Evolutionary conservation across 2,888 invertebrate genomes (phyloP).

Genomic region (Oegoconia quadripuncta): DNA sequence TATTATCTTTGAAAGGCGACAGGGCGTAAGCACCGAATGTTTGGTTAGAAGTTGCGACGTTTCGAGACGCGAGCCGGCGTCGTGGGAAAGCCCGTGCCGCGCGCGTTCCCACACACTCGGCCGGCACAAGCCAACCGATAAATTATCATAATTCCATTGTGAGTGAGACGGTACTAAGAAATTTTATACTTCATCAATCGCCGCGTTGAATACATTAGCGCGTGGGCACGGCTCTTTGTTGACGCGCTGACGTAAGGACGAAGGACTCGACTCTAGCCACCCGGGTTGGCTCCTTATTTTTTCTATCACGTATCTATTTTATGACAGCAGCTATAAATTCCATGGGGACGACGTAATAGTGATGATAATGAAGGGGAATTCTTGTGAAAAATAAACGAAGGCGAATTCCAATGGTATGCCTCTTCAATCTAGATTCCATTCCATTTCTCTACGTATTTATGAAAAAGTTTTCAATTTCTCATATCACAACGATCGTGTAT

Average conservation of each 20-base stretch:
- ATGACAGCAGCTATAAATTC: slow-evolving; percentile 48
- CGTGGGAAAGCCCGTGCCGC: slow-evolving; percentile 79
- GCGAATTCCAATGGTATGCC: slow-evolving; percentile 22
- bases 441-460: slow-evolving; percentile 9
- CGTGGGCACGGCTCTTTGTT: slow-evolving; percentile 69
- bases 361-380: slow-evolving; percentile 30
- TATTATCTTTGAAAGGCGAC: slow-evolving; percentile 29
- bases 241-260: slow-evolving; percentile 46
- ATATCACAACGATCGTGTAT: too few species aligned
- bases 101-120: slow-evolving; percentile 80
- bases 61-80: slow-evolving; percentile 40
- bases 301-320: slow-evolving; percentile 53
- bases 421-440: too few species aligned
- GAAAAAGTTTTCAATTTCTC: too few species aligned
- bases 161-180: slow-evolving; percentile 79
- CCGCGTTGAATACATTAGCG: slow-evolving; percentile 77
- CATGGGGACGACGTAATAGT: slow-evolving; percentile 31
- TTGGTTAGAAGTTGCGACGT: slow-evolving; percentile 42
- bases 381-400: slow-evolving; percentile 33
- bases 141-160: slow-evolving; percentile 80
- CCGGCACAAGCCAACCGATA: slow-evolving; percentile 79
- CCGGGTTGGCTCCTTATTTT: slow-evolving; percentile 42
- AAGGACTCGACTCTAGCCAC: slow-evolving; percentile 28
- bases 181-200: slow-evolving; percentile 79
- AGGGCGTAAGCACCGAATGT: slow-evolving; percentile 49